These are phyloP conservation scores for Smittia sp. DNA, from an alignment of 2,888 invertebrate species.

Conservation along the genomic window DNA sequence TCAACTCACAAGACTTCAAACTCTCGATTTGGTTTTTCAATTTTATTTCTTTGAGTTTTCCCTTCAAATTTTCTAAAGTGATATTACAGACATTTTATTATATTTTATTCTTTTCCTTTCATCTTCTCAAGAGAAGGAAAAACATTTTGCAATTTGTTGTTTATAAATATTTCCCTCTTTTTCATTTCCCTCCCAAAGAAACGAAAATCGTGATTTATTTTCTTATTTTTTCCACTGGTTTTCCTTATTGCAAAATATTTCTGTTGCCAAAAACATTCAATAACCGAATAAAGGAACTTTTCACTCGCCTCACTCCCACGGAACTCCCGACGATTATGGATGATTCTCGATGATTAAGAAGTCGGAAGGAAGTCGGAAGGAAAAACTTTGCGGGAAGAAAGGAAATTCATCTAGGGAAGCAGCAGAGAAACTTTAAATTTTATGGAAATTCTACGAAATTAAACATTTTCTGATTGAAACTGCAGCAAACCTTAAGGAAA, in stretches of 20 bases:
- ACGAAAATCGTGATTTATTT: constrained; percentile 40
- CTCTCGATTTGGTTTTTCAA: neutral
- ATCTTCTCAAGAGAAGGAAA: constrained; percentile 17
- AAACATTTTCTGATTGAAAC: neutral
- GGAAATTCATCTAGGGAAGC: neutral
- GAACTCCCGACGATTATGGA: constrained; percentile 20
- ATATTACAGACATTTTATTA: constrained; percentile 18
- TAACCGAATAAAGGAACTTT: constrained; percentile 24
- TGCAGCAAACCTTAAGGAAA: no score
- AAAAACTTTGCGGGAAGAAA: constrained; percentile 17
- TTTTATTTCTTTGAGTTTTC: neutral
- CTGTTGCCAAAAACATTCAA: constrained; percentile 40
- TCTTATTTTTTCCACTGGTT: constrained; percentile 26
- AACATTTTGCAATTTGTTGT: constrained; percentile 40
- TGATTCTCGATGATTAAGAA: constrained; percentile 36
- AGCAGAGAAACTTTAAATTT: neutral
- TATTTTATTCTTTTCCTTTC: constrained; percentile 39
- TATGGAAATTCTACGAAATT: neutral
- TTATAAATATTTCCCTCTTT: constrained; percentile 33
- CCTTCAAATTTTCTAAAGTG: constrained; percentile 1
- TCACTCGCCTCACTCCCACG: neutral
- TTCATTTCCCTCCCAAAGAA: no score
- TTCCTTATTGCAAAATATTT: constrained; percentile 24
- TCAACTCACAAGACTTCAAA: no score
- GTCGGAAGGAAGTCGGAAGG: constrained; percentile 37